Percentiles rank a stretch among this genome's conserved stretches.
phyloP scores from a whole-genome alignment of 1,140 invertebrate species.

The Araneus ventricosus region DNA sequence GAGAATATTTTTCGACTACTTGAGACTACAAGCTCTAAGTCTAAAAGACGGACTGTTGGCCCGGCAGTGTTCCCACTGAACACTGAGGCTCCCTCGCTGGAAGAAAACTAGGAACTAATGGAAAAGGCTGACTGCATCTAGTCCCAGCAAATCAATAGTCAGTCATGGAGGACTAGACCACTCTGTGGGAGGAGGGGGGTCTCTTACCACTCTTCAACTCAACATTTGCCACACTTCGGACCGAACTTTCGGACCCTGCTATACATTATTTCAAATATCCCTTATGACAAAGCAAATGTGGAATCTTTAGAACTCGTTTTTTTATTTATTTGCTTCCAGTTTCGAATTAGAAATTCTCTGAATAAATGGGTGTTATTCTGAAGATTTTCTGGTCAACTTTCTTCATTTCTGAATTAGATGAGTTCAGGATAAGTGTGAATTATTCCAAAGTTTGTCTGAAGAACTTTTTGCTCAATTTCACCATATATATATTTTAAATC shows the following conservation, averaged over 20 bases:
- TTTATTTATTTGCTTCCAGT: not conserved
- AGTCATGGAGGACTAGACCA: conserved; percentile 72
- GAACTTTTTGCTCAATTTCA: too few species aligned
- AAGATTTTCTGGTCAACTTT: not conserved
- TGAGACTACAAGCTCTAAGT: conserved; percentile 66
- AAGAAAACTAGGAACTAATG: conserved; percentile 72
- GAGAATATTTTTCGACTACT: conserved; percentile 46
- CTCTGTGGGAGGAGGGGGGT: conserved; percentile 54
- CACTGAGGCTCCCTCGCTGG: conserved; percentile 56
- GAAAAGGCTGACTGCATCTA: conserved; percentile 61
- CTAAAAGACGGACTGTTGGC: conserved; percentile 63
- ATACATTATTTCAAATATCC: not conserved
- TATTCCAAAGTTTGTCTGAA: too few species aligned
- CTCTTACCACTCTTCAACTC: not conserved
- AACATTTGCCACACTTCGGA: not conserved
- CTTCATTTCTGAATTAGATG: not conserved
- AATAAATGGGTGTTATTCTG: not conserved
- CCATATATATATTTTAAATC: too few species aligned
- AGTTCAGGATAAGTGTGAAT: not conserved
- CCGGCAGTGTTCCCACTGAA: conserved; percentile 68
- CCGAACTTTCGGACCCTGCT: too few species aligned
- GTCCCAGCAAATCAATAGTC: conserved; percentile 67
- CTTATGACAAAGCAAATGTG: not conserved
- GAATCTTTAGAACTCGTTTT: too few species aligned
- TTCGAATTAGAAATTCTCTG: not conserved